Evolutionary conservation across 2,113 vertebrate genomes (phyloP).

Genomic region (Caloenas nicobarica): DNA sequence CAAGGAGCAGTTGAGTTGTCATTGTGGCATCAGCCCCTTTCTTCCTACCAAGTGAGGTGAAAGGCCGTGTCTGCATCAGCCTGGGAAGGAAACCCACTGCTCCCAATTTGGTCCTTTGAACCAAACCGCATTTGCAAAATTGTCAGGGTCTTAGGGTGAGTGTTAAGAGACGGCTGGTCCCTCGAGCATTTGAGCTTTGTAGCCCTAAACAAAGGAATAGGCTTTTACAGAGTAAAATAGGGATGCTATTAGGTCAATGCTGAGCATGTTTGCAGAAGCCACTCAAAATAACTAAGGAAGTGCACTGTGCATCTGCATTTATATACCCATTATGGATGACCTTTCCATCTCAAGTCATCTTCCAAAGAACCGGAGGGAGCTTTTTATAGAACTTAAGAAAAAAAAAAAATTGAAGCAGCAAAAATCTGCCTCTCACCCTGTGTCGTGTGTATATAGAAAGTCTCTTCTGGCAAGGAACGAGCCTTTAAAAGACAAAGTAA

Average conservation of each 20-base stretch:
- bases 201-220: not conserved
- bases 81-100: not conserved
- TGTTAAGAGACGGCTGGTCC: not conserved
- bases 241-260: not conserved
- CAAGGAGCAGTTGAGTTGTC: not conserved
- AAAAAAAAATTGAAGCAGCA: not conserved
- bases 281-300: not conserved
- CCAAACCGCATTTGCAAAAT: not conserved
- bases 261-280: not conserved
- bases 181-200: not conserved
- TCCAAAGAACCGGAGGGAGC: not conserved
- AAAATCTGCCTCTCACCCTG: not conserved
- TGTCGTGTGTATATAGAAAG: not conserved
- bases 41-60: not conserved
- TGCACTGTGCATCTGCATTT: not conserved
- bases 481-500: conserved; percentile 15
- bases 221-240: not conserved
- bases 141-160: not conserved
- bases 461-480: not conserved
- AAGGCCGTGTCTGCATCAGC: not conserved
- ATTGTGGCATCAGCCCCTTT: not conserved
- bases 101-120: not conserved
- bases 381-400: not conserved
- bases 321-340: not conserved
- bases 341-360: conserved; percentile 25